phyloP scores from a whole-genome alignment of 2,113 vertebrate genomes.

The Leiothrix lutea region DNA sequence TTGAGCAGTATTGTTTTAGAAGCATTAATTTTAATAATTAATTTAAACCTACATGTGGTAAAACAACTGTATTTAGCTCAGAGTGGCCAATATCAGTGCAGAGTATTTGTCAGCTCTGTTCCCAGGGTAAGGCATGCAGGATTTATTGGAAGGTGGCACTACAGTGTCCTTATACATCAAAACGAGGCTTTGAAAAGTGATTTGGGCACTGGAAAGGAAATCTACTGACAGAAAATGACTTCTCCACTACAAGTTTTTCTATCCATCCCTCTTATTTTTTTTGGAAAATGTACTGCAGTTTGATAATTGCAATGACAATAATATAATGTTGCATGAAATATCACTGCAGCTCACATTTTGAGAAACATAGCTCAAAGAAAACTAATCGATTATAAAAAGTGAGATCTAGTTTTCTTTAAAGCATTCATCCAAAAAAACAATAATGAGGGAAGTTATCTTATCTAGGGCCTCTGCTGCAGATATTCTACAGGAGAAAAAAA shows the following conservation, averaged over 20 bases:
- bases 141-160: background rate
- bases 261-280: background rate
- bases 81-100: background rate
- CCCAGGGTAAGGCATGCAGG: background rate
- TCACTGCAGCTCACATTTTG: background rate
- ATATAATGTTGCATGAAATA: background rate
- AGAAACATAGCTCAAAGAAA: background rate
- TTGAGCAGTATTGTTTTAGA: background rate
- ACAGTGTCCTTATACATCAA: background rate
- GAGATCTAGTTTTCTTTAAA: background rate
- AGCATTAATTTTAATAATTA: background rate
- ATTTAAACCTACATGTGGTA: background rate
- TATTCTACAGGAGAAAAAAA: background rate
- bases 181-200: background rate
- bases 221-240: background rate
- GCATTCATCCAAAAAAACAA: background rate
- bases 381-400: accelerated
- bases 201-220: background rate
- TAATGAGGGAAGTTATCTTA: background rate
- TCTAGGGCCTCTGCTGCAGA: background rate
- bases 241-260: background rate
- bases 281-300: background rate
- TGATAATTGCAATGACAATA: background rate
- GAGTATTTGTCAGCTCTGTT: background rate
- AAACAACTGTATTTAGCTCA: background rate